Base-by-base conservation (phyloP, 2,113 vertebrate genomes). In the Pseudorectes ferrugineus region DNA sequence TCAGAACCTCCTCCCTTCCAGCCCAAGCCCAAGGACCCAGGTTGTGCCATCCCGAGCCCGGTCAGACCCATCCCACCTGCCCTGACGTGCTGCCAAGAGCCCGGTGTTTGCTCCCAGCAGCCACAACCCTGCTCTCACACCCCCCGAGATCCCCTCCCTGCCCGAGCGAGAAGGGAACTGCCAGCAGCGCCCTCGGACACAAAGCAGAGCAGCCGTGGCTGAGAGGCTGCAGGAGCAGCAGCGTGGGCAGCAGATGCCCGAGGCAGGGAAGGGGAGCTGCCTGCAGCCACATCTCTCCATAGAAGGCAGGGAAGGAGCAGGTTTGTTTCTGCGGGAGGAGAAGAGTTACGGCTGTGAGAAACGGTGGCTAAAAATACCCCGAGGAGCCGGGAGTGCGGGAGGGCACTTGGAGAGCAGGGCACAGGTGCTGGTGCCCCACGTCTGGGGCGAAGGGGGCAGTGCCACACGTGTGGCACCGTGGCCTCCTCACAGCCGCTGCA, bases 261-360 rank as follows among this genome's bases (percentile, higher is more conserved):
- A 12, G 65, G 74, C 73, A 18, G 76, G 62, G 40, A 15, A 80
- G 85, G n/a, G 83, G 85, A 89, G 85, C 89, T 63, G 92, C 78
- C 81, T 3, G 59, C 70, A 82, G 77, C 86, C 25, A 4, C 65
- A 16, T 9, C 85, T 92, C 77, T 87, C 96, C 86, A 72, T 88
- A 95, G 95, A 95, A 93, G 95, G 89, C 94, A 95, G 79, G 46
- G 62, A 77, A 65, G 0, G 18, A 95, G 81, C 93, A 93, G 89
- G 82, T 95, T 80, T 91, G 62, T 85, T 54, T 85, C 89, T 88
- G 33, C 70, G 33, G 49, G 61, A 88, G 80, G 72, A 59, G 67
- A 76, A 92, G 91, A 89, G 80, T 92, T 93, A 84, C 8, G 61
- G 48, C 65, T 28, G 70, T 8, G 12, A 33, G 63, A 10, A 72